These are phyloP conservation scores for Drosophila heteroneura DNA, from an alignment of 2,888 invertebrate genomes.

Conservation along the genomic window DNA sequence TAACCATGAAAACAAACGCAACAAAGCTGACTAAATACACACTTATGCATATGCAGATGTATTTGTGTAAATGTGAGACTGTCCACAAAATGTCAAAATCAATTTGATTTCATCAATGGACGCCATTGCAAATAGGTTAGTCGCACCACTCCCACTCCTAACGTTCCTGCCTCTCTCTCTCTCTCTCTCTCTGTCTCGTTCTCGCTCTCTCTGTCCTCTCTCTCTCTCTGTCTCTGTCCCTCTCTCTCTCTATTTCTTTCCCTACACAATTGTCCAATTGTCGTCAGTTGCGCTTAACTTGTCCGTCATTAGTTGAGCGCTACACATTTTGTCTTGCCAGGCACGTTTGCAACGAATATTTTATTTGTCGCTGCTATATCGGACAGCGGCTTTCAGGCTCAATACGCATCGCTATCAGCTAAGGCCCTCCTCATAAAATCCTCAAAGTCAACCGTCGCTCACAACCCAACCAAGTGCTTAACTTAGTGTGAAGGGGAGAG, in stretches of 20 bases:
- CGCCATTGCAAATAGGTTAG: conserved; percentile 15
- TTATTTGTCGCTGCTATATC: conserved; percentile 26
- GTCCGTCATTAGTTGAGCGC: conserved; percentile 8
- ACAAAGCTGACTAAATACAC: background rate
- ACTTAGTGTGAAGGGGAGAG: conserved; percentile 41
- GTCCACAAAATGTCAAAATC: conserved; percentile 9
- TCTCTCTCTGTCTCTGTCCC: background rate
- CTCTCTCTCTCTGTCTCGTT: background rate
- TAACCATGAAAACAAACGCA: conserved; percentile 37
- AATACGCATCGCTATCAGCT: conserved; percentile 25
- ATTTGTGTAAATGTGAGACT: background rate
- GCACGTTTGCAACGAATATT: conserved; percentile 51
- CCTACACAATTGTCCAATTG: background rate
- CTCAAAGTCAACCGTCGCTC: conserved; percentile 3
- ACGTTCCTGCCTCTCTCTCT: background rate
- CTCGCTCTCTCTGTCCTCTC: background rate
- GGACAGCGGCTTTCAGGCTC: conserved; percentile 42
- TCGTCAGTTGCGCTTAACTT: background rate
- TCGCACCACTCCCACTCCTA: background rate
- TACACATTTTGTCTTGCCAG: conserved; percentile 41
- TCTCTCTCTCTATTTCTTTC: background rate
- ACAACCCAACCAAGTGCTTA: conserved; percentile 15
- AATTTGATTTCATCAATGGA: conserved; percentile 48
- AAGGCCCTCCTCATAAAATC: conserved; percentile 6
- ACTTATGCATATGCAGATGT: background rate